Evolutionary conservation across 2,888 invertebrate genomes (phyloP), one percentile per base, ranked within the genome.

Genomic region (Cataglyphis albicans): DNA sequence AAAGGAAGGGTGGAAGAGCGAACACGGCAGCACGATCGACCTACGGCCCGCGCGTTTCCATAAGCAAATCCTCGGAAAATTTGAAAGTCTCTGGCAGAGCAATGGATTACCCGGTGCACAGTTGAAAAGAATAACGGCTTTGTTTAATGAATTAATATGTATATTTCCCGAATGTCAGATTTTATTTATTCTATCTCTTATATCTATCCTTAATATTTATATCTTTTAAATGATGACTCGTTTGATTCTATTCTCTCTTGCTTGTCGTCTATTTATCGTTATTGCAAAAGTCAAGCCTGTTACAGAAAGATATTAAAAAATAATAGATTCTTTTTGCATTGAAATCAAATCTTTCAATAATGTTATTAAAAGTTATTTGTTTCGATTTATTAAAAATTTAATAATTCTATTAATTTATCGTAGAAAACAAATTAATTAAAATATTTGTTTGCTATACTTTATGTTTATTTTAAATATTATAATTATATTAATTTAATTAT

Each of bases 31-130:
- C 61, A 44, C 72, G 76, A 63, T 76, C 82, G 75, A 57, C 57
- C 82, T 38, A 44, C 65, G 48, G 72, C 76, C 63, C 65, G 29
- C 65, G 75, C 74, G 63, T 83, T 84, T 83, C 84, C 78, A 84
- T 83, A 84, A 84, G 82, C 82, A 78, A 83, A 84, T 84, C 82
- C 82, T 78, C 78, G 73, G 78, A 75, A 84, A 81, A 84, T 78
- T 84, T 84, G 67, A 78, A 84, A 84, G 73, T 82, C 68, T 73
- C 52, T 72, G 64, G 73, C 65, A 52, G 80, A 44, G n/a, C 67
- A 25, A 80, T 25, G 80, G 83, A 83, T 83, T 75, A 64, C 35
- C 48, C 44, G 29, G 44, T 29, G 67, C 15, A 57, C 38, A 48
- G 12, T 32, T 48, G 57, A 44, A 29, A 74, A 74, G 68, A 74